Evolutionary conservation across 1,140 invertebrate species (phyloP), one percentile per base, ranked within the genome.

Genomic region (Orius laevigatus): DNA sequence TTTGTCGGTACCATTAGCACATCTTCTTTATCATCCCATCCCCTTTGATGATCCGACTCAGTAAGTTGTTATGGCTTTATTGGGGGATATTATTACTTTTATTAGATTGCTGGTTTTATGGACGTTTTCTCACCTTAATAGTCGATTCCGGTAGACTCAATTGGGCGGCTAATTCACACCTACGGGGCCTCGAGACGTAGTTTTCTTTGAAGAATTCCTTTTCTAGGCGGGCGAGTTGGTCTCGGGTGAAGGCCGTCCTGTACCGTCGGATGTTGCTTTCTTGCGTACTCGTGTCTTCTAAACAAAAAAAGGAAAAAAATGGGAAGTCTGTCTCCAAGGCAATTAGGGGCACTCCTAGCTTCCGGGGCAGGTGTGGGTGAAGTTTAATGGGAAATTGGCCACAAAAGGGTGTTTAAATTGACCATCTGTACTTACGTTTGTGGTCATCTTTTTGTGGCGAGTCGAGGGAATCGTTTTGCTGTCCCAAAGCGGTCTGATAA

Each of bases 141-240:
- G 95, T 98, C 9, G 86, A 88, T 66, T 99, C 96, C 0, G 94
- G 91, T 1, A 99, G 69, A 55, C 87, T 82, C 11, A 99, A 70
- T 56, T 93, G 81, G 2, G 84, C 74, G 0, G 96, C 94, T n/a
- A 99, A 64, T 64, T 99, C 94, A 62, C 90, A 93, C 51, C 96
- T 69, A 51, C 89, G 74, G 0, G 93, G 93, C 41, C 94, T 68
- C 1, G 88, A 95, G 0, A 99, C 92, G 63, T 99, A 99, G 65
- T 97, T 98, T 67, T 99, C 96, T 58, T 89, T 83, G 59, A 78
- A 75, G 63, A 98, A 99, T 63, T 99, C 95, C 58, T 93, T 91
- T 65, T 99, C 96, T n/a, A 99, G 66, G 34, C 89, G 70, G 0
- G 73, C 75, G 14, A 98, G 67, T 64, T 99, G 96, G 60, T 99